Evolutionary conservation across 2,113 vertebrate genomes (phyloP).

Genomic region (Burhinus oedicnemus): DNA sequence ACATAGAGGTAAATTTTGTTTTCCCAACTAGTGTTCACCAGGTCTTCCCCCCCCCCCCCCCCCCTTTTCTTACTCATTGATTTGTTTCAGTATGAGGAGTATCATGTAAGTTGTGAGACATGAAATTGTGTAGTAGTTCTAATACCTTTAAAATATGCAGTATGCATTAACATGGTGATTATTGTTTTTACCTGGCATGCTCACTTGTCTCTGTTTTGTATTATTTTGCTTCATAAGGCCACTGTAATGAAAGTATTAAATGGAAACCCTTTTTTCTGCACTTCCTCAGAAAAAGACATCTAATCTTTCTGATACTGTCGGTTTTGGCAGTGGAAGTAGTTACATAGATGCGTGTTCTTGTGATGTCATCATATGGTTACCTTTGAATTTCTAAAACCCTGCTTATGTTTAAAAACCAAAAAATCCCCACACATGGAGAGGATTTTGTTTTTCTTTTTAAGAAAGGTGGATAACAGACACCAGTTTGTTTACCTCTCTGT

Average conservation of each 20-base stretch:
- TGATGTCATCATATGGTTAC: not conserved
- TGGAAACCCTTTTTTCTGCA: not conserved
- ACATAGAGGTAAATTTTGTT: not conserved
- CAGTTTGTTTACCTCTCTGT: not conserved
- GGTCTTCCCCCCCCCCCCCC: not conserved
- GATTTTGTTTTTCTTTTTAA: not conserved
- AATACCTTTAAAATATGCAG: not conserved
- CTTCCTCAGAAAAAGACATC: not conserved
- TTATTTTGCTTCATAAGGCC: not conserved
- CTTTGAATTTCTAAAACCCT: not conserved
- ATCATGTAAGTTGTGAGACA: slow-evolving; percentile 22
- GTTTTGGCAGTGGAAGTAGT: slow-evolving; percentile 1
- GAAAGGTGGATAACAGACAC: not conserved
- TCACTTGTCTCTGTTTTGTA: not conserved
- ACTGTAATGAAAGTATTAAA: slow-evolving; percentile 22
- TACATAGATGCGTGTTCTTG: not conserved
- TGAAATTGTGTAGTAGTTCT: not conserved
- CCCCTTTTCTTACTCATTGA: slow-evolving; percentile 2
- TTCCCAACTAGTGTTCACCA: slow-evolving; percentile 1
- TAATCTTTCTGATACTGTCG: not conserved
- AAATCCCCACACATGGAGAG: not conserved
- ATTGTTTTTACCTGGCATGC: slow-evolving; percentile 19
- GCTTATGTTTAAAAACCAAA: not conserved
- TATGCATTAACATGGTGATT: not conserved
- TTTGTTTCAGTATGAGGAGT: slow-evolving; percentile 44